Percentiles rank a stretch among this genome's conserved stretches.
phyloP scores from a whole-genome alignment of 92 coral and sea anemone genomes.

The Porites lobata region DNA sequence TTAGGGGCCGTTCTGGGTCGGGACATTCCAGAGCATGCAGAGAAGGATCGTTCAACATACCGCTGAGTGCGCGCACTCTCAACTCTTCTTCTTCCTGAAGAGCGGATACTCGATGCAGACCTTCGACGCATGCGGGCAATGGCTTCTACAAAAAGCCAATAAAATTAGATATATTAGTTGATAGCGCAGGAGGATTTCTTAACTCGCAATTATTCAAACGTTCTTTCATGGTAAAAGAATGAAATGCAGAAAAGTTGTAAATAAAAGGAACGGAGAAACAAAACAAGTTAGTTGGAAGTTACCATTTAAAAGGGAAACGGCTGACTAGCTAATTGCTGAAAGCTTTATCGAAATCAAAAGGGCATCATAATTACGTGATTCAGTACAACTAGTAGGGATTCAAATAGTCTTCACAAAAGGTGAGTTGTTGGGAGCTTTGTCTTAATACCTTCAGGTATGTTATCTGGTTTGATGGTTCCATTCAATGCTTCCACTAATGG shows the following conservation, averaged over 20 bases:
- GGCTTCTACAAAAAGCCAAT: conserved; percentile 58
- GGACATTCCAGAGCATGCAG: conserved; percentile 84
- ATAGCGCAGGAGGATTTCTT: no score
- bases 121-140: conserved; percentile 84
- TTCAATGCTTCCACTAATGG: conserved; percentile 91
- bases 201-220: no score
- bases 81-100: conserved; percentile 85
- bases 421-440: no score
- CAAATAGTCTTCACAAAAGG: no score
- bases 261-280: background rate
- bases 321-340: no score
- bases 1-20: conserved; percentile 76
- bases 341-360: no score
- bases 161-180: background rate
- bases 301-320: no score
- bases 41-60: conserved; percentile 82
- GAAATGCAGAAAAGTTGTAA: background rate
- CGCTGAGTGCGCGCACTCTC: conserved; percentile 90
- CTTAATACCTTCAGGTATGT: conserved; percentile 84
- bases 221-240: no score
- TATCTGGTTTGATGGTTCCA: conserved; percentile 85
- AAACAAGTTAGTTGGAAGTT: no score
- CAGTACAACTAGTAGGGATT: no score
- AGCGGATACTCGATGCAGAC: conserved; percentile 77
- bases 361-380: no score